phyloP scores from a whole-genome alignment of 2,888 invertebrate species.

The Drosophila anceps region DNA sequence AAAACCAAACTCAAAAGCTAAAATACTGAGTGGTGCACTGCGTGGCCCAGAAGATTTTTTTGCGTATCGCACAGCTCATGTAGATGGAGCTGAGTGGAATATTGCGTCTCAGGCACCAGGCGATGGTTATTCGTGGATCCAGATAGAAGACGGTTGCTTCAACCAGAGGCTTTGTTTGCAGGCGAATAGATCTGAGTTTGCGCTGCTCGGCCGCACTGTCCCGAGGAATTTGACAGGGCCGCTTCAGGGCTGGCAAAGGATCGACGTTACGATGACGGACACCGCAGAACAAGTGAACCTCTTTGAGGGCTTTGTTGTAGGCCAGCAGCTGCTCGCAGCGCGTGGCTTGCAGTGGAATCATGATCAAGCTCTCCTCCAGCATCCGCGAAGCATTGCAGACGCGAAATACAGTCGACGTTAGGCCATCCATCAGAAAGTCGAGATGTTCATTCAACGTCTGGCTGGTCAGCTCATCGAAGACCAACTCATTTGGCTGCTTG shows the following conservation, averaged over 20 bases:
- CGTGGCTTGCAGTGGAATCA: neutral
- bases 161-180: slow-evolving; percentile 11
- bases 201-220: neutral
- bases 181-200: neutral
- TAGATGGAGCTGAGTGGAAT: slow-evolving; percentile 17
- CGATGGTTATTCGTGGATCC: slow-evolving; percentile 30
- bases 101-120: slow-evolving; percentile 23
- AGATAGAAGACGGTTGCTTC: neutral
- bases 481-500: neutral
- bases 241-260: neutral
- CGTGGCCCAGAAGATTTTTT: slow-evolving; percentile 16
- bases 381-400: slow-evolving; percentile 27
- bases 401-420: slow-evolving; percentile 21
- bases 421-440: slow-evolving; percentile 23
- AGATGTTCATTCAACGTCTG: slow-evolving; percentile 1
- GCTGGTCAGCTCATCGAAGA: slow-evolving; percentile 14
- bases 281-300: neutral
- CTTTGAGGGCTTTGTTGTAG: slow-evolving; percentile 13
- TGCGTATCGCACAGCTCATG: neutral
- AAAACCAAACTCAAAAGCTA: neutral
- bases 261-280: neutral
- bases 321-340: neutral
- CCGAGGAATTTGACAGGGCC: neutral
- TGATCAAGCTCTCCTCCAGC: slow-evolving; percentile 1
- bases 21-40: slow-evolving; percentile 7